Conservation (phyloP, 1,140 invertebrate species). For the Pemphigus obesinymphae region DNA sequence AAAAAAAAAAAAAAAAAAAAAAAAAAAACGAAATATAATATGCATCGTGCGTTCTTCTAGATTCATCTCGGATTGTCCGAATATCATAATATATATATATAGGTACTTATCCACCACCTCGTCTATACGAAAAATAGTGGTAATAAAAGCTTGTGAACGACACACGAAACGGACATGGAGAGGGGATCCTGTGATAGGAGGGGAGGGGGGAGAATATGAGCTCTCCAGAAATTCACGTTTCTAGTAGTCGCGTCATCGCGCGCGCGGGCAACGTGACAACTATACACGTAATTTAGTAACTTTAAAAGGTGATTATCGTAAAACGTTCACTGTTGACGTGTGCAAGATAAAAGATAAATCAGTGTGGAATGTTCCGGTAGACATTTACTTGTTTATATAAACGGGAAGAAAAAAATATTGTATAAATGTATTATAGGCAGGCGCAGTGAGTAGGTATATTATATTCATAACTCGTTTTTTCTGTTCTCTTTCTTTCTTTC, state of each 20-base stretch:
- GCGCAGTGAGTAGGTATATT: conserved; percentile 11
- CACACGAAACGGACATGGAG: background rate
- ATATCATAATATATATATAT: too few species aligned
- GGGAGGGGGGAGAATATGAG: background rate
- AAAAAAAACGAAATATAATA: background rate
- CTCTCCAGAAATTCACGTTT: background rate
- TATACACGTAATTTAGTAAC: conserved; percentile 32
- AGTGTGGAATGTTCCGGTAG: conserved; percentile 33
- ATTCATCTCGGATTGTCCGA: background rate
- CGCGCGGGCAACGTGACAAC: conserved; percentile 7
- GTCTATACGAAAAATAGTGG: background rate
- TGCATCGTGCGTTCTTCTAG: background rate
- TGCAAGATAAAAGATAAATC: conserved; percentile 40
- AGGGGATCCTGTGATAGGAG: too few species aligned
- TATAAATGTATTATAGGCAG: conserved; percentile 14
- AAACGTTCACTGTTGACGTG: conserved; percentile 35
- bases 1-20: background rate
- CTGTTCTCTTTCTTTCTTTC: conserved; percentile 11
- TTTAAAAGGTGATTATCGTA: conserved; percentile 40
- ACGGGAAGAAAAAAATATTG: background rate
- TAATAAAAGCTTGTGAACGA: background rate
- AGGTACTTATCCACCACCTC: background rate
- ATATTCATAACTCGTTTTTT: conserved; percentile 41
- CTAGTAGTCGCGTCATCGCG: background rate
- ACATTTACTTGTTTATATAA: conserved; percentile 37